A percentile compares a stretch with the other conserved stretches of the same genome.
These are phyloP conservation scores for Laticauda colubrina DNA, from an alignment of 2,113 vertebrate species.

Conservation along the genomic window DNA sequence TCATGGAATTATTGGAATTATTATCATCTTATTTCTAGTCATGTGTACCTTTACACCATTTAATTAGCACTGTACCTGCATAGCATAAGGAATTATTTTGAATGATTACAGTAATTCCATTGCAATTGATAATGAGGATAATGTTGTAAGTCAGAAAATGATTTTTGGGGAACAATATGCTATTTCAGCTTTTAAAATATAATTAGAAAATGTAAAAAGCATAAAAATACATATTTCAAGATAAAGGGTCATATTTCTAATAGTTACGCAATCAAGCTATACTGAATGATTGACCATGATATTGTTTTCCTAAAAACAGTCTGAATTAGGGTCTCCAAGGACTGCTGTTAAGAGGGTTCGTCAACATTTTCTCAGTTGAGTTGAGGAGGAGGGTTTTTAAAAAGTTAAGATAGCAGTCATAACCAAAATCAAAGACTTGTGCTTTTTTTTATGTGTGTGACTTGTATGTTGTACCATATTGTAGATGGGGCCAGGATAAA, in stretches of 20 bases:
- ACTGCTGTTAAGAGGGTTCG: neutral
- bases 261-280: neutral
- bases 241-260: neutral
- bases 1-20: neutral
- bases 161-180: neutral
- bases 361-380: neutral
- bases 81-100: constrained; percentile 19
- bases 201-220: neutral
- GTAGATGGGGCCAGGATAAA: neutral
- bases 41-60: constrained; percentile 2
- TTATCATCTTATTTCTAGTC: neutral
- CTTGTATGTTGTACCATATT: neutral
- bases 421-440: neutral
- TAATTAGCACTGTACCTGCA: constrained; percentile 18
- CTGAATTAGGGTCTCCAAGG: neutral
- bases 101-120: neutral
- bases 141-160: neutral
- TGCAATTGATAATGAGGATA: neutral
- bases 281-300: neutral
- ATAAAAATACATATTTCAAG: neutral
- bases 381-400: neutral
- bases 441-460: neutral
- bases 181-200: neutral
- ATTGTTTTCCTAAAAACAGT: neutral
- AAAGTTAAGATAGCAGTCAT: neutral